Conservation (phyloP, 2,888 invertebrate species). For the Oscheius sp. region DNA sequence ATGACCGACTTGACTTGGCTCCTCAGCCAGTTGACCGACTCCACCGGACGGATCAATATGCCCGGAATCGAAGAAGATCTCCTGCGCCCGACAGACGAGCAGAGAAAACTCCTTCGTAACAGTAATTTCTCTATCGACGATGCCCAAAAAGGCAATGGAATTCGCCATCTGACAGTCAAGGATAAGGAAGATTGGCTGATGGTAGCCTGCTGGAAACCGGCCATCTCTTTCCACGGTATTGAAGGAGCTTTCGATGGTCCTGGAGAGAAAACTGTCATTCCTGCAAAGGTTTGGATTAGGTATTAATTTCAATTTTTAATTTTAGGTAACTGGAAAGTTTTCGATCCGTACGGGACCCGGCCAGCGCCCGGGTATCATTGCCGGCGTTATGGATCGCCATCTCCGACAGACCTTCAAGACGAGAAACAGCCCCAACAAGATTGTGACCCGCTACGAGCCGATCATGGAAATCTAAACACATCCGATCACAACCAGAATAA, state of each 20-base stretch:
- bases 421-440: not conserved
- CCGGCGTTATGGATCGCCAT: not conserved
- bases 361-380: not conserved
- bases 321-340: conserved; percentile 2
- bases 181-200: not conserved
- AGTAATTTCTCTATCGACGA: not conserved
- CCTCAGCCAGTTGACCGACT: not conserved
- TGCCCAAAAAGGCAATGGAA: not conserved
- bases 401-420: not conserved
- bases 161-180: not conserved
- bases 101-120: not conserved
- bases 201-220: not conserved
- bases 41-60: not conserved
- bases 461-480: too few relatives aligned
- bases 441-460: conserved; percentile 3
- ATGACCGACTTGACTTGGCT: conserved; percentile 13
- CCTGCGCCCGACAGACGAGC: not conserved
- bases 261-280: conserved; percentile 19
- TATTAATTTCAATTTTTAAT: too few relatives aligned
- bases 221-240: conserved; percentile 18
- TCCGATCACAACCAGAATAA: too few relatives aligned
- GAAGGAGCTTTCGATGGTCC: conserved; percentile 8
- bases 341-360: conserved; percentile 4
- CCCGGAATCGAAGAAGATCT: not conserved
- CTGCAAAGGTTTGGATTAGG: not conserved